A percentile compares a stretch with the other conserved stretches of the same genome.
Evolutionary conservation across 2,888 invertebrate species (phyloP).

Genomic region (Calliopum simillimum): DNA sequence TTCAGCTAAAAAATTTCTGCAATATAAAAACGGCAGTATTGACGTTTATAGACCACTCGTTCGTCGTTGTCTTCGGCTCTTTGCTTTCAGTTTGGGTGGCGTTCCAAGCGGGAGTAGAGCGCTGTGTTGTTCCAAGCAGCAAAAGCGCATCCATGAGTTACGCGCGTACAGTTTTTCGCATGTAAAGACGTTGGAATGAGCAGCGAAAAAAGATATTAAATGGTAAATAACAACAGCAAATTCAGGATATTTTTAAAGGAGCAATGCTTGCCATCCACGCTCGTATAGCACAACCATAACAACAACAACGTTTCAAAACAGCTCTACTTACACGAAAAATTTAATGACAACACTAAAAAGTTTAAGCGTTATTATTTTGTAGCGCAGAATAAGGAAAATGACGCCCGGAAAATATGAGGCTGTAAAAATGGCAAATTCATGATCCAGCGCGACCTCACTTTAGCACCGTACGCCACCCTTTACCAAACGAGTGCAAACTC

Average conservation of each 20-base stretch:
- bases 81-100: neutral
- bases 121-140: slow-evolving; percentile 9
- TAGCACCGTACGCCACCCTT: neutral
- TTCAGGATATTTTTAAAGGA: slow-evolving; percentile 33
- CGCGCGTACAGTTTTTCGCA: slow-evolving; percentile 22
- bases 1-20: slow-evolving; percentile 67
- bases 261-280: slow-evolving; percentile 32
- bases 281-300: slow-evolving; percentile 18
- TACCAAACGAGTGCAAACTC: slow-evolving; percentile 28
- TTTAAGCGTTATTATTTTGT: slow-evolving; percentile 67
- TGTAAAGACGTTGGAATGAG: slow-evolving; percentile 21
- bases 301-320: slow-evolving; percentile 31
- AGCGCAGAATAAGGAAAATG: slow-evolving; percentile 58
- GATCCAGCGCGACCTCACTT: slow-evolving; percentile 53
- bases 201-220: slow-evolving; percentile 43
- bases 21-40: slow-evolving; percentile 67
- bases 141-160: slow-evolving; percentile 33
- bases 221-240: slow-evolving; percentile 42
- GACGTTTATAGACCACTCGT: slow-evolving; percentile 64
- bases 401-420: slow-evolving; percentile 62
- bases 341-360: slow-evolving; percentile 68
- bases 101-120: neutral
- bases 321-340: slow-evolving; percentile 64
- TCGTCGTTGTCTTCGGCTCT: slow-evolving; percentile 18
- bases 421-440: slow-evolving; percentile 68